phyloP scores from a whole-genome alignment of 2,888 invertebrate genomes.

The Noctuana brunneofusca region DNA sequence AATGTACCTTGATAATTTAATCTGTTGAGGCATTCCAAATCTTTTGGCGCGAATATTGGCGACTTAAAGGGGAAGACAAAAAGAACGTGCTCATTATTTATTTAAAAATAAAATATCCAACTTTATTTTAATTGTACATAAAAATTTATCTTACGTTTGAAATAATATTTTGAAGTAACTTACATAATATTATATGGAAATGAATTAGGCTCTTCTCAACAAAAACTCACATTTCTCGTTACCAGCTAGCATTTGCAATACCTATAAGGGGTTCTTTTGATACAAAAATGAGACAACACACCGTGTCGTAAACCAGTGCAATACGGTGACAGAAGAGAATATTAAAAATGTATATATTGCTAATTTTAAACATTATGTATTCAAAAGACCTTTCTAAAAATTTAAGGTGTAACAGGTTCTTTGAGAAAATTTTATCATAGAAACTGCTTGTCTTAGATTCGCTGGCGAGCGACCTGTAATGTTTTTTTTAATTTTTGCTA shows the following conservation, averaged over 20 bases:
- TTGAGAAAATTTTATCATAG: slow-evolving; percentile 9
- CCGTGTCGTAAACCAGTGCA: not conserved
- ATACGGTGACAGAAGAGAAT: not conserved
- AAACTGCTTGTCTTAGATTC: slow-evolving; percentile 14
- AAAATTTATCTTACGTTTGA: not conserved
- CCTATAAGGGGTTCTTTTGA: not conserved
- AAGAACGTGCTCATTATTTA: slow-evolving; percentile 10
- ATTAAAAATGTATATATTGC: slow-evolving; percentile 21
- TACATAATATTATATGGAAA: not conserved
- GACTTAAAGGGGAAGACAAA: slow-evolving; percentile 7
- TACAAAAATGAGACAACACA: not conserved
- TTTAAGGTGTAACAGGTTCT: slow-evolving; percentile 20
- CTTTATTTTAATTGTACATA: slow-evolving; percentile 16
- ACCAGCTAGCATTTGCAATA: not conserved
- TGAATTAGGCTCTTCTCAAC: not conserved
- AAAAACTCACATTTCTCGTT: not conserved
- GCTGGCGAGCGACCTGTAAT: slow-evolving; percentile 5
- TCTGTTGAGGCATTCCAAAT: slow-evolving; percentile 31
- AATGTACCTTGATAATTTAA: slow-evolving; percentile 54
- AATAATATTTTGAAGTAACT: not conserved
- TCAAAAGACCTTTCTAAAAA: slow-evolving; percentile 31
- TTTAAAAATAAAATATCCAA: slow-evolving; percentile 4
- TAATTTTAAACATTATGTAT: slow-evolving; percentile 23
- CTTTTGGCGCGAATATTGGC: slow-evolving; percentile 16
- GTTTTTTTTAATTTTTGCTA: slow-evolving; percentile 1